Evolutionary conservation across 1,140 invertebrate genomes (phyloP), one percentile per base, ranked within the genome.

Genomic region (Zeugodacus cucurbitae): DNA sequence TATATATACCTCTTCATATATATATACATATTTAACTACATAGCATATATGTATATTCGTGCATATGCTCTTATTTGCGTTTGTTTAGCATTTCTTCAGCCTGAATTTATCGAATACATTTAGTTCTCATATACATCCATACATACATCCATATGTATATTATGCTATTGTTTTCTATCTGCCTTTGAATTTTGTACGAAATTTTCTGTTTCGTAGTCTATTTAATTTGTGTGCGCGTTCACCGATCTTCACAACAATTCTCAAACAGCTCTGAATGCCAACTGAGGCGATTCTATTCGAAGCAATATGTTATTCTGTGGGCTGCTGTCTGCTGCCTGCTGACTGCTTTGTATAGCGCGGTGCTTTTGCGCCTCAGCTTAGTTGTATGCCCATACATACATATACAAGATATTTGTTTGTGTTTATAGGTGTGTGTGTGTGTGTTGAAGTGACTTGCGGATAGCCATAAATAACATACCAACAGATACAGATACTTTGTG

Each of bases 221-320:
- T 54, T 74, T 48, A 8, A 3, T 85, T 48, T 10, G 14, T 41
- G 29, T 32, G 64, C n/a, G 87, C 62, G 62, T 41, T 70, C 11
- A 67, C 87, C 58, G 59, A 87, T 87, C 87, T 70, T 62, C 59
- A 87, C 87, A 64, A 87, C 87, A 67, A 67, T 64, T 44, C 54
- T 62, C 87, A 87, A 70, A 62, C 87, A 87, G 87, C 58, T 37
- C 64, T 62, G 62, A 87, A 70, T 67, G 48, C 37, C 26, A 87
- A 87, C 87, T 87, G 87, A 59, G 34, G n/a, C 74, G 74, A 82
- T 82, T 82, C 74, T 82, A 82, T 82, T 54, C 48, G 74, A 48
- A 29, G 74, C 74, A 10, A n/a, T 44, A 48, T 10, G 2, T 54
- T 82, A 17, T 82, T 82, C 22, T 82, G n/a, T 82, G 41, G 74